Conservation (phyloP, 2,888 invertebrate species). For the Dicroscelio sp. region DNA sequence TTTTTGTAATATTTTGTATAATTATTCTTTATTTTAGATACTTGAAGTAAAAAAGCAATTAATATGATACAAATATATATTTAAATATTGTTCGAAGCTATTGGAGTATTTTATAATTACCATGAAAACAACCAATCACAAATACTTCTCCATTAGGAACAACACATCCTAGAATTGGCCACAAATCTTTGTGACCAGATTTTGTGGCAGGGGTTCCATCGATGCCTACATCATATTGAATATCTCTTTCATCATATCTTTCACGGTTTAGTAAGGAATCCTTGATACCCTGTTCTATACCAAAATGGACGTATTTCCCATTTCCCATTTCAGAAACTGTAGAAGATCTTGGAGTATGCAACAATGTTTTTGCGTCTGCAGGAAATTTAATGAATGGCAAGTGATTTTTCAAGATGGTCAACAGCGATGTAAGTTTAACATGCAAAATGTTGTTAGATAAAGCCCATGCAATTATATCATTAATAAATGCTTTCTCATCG, state of each 20-base stretch:
- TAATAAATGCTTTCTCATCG: neutral
- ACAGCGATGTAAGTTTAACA: neutral
- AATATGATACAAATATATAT: too few species aligned
- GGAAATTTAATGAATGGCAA: constrained; percentile 3
- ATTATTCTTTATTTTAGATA: too few species aligned
- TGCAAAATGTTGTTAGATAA: neutral
- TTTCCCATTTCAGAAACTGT: neutral
- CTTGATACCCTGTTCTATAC: constrained; percentile 30
- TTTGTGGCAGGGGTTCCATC: constrained; percentile 12
- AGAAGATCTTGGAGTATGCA: constrained; percentile 17
- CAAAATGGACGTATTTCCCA: constrained; percentile 36
- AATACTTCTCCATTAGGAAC: constrained; percentile 3
- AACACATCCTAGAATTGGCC: constrained; percentile 17
- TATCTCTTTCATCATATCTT: neutral
- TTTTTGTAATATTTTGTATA: too few species aligned
- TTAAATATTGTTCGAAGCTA: too few species aligned
- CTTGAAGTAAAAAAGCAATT: too few species aligned
- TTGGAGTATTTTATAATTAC: too few species aligned
- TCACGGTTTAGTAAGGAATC: neutral
- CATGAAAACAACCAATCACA: constrained; percentile 2
- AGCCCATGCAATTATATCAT: constrained; percentile 15
- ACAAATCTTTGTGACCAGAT: constrained; percentile 28
- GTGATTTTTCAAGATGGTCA: neutral
- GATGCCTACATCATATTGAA: constrained; percentile 32
- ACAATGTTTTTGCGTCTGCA: constrained; percentile 22